Percentiles rank a stretch among this genome's conserved stretches.
phyloP scores from a whole-genome alignment of 2,113 vertebrate species.

The Aspiorhynchus laticeps region DNA sequence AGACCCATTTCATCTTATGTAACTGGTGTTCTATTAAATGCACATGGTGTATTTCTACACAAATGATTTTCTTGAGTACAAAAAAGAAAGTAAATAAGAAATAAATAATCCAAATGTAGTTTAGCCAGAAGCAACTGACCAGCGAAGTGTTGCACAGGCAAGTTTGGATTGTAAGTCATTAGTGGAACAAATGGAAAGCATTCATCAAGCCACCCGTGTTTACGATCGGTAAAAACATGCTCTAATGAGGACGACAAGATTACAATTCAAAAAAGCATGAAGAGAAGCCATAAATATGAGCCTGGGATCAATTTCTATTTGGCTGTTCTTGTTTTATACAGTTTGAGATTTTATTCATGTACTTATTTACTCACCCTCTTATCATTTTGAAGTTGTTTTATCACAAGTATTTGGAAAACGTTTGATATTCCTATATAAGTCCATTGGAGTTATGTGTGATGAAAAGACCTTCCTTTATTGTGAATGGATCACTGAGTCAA shows the following conservation, averaged over 20 bases:
- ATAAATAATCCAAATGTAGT: constrained; percentile 19
- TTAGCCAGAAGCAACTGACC: constrained; percentile 15
- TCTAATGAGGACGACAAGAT: constrained; percentile 27
- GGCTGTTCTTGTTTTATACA: neutral
- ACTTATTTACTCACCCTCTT: neutral
- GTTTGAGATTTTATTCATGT: neutral
- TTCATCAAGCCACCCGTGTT: constrained; percentile 18
- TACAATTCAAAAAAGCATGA: neutral
- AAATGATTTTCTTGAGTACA: neutral
- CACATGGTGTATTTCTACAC: neutral
- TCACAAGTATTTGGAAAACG: neutral
- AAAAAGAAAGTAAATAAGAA: neutral
- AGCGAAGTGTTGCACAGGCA: constrained; percentile 10
- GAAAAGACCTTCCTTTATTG: neutral
- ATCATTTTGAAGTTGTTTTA: too few relatives aligned
- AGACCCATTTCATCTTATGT: neutral
- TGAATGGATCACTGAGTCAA: neutral
- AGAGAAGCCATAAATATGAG: neutral
- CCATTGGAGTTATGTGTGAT: too few relatives aligned
- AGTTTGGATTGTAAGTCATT: constrained; percentile 26
- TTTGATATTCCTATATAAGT: too few relatives aligned
- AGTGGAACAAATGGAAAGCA: constrained; percentile 35
- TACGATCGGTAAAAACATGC: neutral
- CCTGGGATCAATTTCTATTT: neutral
- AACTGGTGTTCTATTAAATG: neutral